Base-by-base conservation (phyloP, 2,888 invertebrate species). In the Athalia rosae region DNA sequence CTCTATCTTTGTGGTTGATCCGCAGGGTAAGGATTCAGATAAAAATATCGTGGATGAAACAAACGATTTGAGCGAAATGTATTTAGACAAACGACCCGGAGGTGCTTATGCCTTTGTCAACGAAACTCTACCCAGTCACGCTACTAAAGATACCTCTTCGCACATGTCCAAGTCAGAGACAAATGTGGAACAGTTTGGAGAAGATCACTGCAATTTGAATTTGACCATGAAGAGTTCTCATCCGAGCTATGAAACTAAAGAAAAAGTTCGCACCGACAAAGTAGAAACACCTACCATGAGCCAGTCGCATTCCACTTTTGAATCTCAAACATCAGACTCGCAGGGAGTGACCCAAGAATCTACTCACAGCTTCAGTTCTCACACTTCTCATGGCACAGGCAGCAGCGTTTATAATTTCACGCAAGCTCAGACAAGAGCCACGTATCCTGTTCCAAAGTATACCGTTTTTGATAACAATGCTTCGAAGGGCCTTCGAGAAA, bases 401-500 rank as follows among this genome's bases (percentile, higher is more conserved):
- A 47, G n/a, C 61, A 28, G 28, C 28, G 61, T 11, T 7, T 74
- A 74, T 28, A 61, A 61, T 41, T 74, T 74, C 4, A 61, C 62
- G 7, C 59, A 62, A 62, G 62, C 48, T 7, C 61, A 59, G 8
- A 74, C 59, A 3, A 28, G 58, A n/a, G 59, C 50, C 9, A 45
- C 50, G 59, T n/a, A 53, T 13, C 15, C 77, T 0, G 9, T 69
- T n/a, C 53, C 47, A 7, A 73, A 71, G 11, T 79, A 77, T 53
- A 73, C 79, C 4, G 80, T 82, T 6, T 64, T 80, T 28, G 82
- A 82, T 79, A 64, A 69, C 13, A 82, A 82, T 41, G 80, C 62
- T 45, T 79, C 78, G 56, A 82, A 81, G 67, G 82, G 82, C 7
- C 81, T 82, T 61, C 82, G 81, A 9, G 82, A 82, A 5, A 80